Conservation (phyloP, 2,113 vertebrate genomes). For the Ophthalmotilapia sp. region DNA sequence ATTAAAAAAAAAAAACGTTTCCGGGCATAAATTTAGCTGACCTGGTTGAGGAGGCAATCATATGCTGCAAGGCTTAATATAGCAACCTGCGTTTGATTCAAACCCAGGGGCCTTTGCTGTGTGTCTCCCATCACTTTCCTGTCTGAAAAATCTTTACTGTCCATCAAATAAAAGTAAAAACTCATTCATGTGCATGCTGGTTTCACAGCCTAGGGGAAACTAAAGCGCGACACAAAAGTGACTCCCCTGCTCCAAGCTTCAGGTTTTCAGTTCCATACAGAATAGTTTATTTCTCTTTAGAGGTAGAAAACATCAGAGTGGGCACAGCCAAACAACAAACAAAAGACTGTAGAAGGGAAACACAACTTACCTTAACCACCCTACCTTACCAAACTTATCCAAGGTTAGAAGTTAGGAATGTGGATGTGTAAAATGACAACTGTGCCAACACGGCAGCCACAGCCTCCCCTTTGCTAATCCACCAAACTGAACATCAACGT, state of each 20-base stretch:
- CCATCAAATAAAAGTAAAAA: background rate
- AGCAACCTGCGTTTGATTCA: background rate
- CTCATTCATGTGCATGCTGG: background rate
- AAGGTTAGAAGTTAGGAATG: background rate
- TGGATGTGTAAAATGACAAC: background rate
- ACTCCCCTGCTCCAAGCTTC: background rate
- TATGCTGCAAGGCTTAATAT: background rate
- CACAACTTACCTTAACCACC: background rate
- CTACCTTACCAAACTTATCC: background rate
- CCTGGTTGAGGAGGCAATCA: background rate
- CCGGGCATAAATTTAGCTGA: background rate
- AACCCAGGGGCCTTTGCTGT: background rate
- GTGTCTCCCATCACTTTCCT: background rate
- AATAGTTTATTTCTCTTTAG: background rate
- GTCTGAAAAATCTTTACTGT: background rate
- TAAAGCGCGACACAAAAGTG: background rate
- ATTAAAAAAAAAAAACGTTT: background rate
- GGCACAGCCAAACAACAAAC: background rate
- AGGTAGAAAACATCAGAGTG: background rate
- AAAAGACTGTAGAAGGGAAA: background rate
- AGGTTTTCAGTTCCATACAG: background rate
- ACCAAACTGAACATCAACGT: background rate
- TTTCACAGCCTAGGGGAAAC: background rate
- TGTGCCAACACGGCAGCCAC: background rate
- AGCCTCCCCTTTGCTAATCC: background rate